These are phyloP conservation scores for Phalacrocorax pelagicus DNA, from an alignment of 2,113 vertebrate species.

Conservation along the genomic window DNA sequence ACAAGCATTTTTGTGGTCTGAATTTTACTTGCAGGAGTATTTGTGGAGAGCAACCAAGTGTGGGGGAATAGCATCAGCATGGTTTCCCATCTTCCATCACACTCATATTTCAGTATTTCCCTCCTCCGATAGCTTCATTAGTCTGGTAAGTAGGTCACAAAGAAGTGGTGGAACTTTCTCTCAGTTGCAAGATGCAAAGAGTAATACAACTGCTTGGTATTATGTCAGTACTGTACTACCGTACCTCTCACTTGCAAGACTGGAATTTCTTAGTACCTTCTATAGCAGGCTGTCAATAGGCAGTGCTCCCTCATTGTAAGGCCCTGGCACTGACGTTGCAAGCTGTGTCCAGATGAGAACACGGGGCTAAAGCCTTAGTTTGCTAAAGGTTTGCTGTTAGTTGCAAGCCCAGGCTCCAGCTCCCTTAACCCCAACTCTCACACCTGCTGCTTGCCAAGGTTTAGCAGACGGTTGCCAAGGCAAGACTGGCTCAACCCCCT, in stretches of 20 bases:
- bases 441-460: background rate
- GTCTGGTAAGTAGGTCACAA: background rate
- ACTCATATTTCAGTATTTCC: background rate
- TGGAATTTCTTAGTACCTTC: background rate
- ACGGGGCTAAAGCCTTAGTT: background rate
- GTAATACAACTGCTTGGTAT: background rate
- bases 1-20: background rate
- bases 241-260: accelerated
- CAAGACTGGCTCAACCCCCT: background rate
- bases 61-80: background rate
- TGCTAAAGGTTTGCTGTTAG: background rate
- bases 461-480: background rate
- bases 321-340: background rate
- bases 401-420: background rate
- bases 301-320: background rate
- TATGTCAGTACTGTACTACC: background rate
- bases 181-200: background rate
- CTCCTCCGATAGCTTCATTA: background rate
- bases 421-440: background rate
- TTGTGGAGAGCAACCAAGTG: background rate
- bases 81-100: background rate
- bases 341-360: accelerated
- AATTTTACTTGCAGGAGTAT: background rate
- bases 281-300: background rate
- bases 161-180: background rate